Evolutionary conservation across 1,140 invertebrate genomes (phyloP).

Genomic region (Formica selysi): DNA sequence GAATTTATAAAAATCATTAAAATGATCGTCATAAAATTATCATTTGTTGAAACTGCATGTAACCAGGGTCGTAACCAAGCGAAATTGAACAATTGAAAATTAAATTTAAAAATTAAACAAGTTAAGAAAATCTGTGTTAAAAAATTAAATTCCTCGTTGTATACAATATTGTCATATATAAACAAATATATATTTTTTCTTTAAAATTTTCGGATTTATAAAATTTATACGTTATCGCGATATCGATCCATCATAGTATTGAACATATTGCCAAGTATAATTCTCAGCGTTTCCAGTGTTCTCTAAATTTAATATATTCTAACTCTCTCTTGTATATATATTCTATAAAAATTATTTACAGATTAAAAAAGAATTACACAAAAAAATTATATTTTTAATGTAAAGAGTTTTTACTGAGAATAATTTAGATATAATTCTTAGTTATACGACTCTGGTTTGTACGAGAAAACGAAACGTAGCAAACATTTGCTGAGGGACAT

Average conservation of each 20-base stretch:
- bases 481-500: slow-evolving; percentile 74
- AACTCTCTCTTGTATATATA: background rate
- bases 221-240: too few species aligned
- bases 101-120: too few species aligned
- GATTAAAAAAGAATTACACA: background rate
- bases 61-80: too few species aligned
- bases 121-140: too few species aligned
- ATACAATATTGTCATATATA: too few species aligned
- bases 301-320: background rate
- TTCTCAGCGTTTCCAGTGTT: background rate
- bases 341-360: slow-evolving; percentile 21
- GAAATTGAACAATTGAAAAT: too few species aligned
- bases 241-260: too few species aligned
- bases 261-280: background rate
- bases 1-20: background rate
- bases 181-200: too few species aligned
- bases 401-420: background rate
- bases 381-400: background rate
- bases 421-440: background rate
- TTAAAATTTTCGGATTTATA: too few species aligned
- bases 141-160: too few species aligned
- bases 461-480: slow-evolving; percentile 56
- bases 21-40: too few species aligned
- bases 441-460: background rate
- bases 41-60: too few species aligned